Evolutionary conservation across 2,888 invertebrate genomes (phyloP), one percentile per base, ranked within the genome.

Genomic region (Hirtodrosophila cameraria): DNA sequence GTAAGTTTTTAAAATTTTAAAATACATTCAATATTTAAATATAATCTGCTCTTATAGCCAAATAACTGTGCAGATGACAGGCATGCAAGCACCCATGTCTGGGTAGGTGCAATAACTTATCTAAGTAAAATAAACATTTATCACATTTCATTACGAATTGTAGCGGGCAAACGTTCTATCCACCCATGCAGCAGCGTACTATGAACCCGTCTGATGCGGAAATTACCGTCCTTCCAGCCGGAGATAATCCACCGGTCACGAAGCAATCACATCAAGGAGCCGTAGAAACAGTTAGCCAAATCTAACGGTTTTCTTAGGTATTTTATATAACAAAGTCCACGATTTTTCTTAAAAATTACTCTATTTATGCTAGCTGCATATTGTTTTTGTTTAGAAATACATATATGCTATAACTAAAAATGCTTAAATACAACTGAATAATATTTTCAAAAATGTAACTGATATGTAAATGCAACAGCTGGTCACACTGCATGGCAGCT

Each of bases 241-340:
- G 5, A 4, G 7, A 15, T 2, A 33, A 53, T 6, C 59, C 52
- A n/a, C 4, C 31, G 0, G 1, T 8, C 3, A 11, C 7, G 25
- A 31, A 33, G 0, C 67, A 73, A 30, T 12, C 16, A 0, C 74
- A 67, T n/a, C 18, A 31, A 7, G 72, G 66, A 3, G 74, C 67
- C 1, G 70, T 73, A 2, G 74, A 70, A 42, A 53, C 67, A 35
- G 55, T 73, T 49, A 70, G 70, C 25, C 70, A 67, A 45, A 49
- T 57, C 5, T 73, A 72, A 30, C 6, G 5, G 7, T 28, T 9
- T 8, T 9, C 4, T 16, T 1, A 16, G 1, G 8, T 5, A 27
- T 9, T 18, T 28, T 12, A 16, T n/a, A 16, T 12, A 18, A n/a
- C 13, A 23, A 16, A 36, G 3, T 16, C 11, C n/a, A 18, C 13